These are phyloP conservation scores for Zoroaster sp. DNA, from an alignment of 53 echinoderm and acorn worm genomes.

Conservation along the genomic window DNA sequence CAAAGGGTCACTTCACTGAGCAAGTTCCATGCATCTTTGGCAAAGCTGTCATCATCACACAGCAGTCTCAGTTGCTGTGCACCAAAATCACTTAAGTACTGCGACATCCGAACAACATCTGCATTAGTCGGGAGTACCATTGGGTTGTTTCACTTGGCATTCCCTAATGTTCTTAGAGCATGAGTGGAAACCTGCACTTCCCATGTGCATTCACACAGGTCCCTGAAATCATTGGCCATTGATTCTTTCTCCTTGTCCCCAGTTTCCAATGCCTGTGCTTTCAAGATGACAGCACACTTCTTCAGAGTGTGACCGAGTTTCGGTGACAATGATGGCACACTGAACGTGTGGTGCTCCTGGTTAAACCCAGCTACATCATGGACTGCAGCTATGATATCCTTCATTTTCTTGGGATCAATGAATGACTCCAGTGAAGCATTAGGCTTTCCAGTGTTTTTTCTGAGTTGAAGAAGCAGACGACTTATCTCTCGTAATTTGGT, in stretches of 20 bases:
- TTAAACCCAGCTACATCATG: slow-evolving; percentile 56
- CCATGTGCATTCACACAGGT: slow-evolving; percentile 17
- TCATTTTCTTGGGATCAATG: slow-evolving; percentile 42
- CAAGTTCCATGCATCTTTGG: slow-evolving; percentile 31
- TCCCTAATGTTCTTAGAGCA: slow-evolving; percentile 52
- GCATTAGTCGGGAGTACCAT: slow-evolving; percentile 51
- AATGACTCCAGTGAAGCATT: slow-evolving; percentile 36
- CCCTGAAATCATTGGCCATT: background rate
- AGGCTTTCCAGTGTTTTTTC: slow-evolving; percentile 16
- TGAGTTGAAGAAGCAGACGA: slow-evolving; percentile 40
- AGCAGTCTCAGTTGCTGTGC: background rate
- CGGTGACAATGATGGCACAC: slow-evolving; percentile 63
- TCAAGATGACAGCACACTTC: slow-evolving; percentile 51
- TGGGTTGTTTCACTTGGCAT: slow-evolving; percentile 35
- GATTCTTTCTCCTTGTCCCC: slow-evolving; percentile 37
- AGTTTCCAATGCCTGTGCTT: slow-evolving; percentile 11
- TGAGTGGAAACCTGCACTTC: slow-evolving; percentile 37
- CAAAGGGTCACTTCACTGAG: slow-evolving; percentile 47
- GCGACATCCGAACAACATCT: slow-evolving; percentile 50
- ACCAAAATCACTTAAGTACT: slow-evolving; percentile 21
- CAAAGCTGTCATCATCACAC: background rate
- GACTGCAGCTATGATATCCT: slow-evolving; percentile 60
- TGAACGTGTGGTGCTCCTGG: slow-evolving; percentile 17
- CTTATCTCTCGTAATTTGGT: slow-evolving; percentile 50
- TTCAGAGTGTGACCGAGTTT: slow-evolving; percentile 64